A percentile compares a stretch with the other conserved stretches of the same genome.
Conservation (phyloP, 2,113 vertebrate species). For the Rhinolophus ferrumequinum region DNA sequence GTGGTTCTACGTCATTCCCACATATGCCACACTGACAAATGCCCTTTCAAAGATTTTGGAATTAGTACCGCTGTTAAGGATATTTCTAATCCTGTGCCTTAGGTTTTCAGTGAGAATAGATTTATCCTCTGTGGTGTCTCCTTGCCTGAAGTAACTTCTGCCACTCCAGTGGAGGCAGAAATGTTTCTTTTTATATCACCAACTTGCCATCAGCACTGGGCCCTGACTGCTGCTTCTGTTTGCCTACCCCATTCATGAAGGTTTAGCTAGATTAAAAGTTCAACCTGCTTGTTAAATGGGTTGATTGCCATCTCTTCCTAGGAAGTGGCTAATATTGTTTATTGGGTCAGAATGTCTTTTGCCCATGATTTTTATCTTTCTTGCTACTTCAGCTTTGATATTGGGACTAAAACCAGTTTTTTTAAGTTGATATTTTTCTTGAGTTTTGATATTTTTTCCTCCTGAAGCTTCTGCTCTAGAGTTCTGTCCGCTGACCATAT, state of each 20-base stretch:
- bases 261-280: constrained; percentile 13
- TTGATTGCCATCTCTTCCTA: background rate
- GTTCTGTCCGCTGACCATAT: background rate
- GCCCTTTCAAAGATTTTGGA: background rate
- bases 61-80: background rate
- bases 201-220: background rate
- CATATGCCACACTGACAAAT: background rate
- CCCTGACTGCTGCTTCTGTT: background rate
- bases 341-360: background rate
- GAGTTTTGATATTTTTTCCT: background rate
- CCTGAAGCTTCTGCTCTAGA: background rate
- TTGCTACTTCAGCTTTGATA: background rate
- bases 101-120: constrained; percentile 15
- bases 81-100: background rate
- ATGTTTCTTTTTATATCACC: background rate
- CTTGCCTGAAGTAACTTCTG: background rate
- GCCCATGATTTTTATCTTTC: background rate
- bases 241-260: background rate
- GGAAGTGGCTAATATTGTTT: constrained; percentile 3
- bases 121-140: background rate
- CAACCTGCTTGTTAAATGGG: background rate
- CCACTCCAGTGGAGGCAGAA: background rate
- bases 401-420: background rate
- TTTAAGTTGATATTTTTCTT: background rate
- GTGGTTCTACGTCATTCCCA: background rate